These are phyloP conservation scores for Ceuthmochares aereus DNA, from an alignment of 2,113 vertebrate genomes.

Conservation along the genomic window DNA sequence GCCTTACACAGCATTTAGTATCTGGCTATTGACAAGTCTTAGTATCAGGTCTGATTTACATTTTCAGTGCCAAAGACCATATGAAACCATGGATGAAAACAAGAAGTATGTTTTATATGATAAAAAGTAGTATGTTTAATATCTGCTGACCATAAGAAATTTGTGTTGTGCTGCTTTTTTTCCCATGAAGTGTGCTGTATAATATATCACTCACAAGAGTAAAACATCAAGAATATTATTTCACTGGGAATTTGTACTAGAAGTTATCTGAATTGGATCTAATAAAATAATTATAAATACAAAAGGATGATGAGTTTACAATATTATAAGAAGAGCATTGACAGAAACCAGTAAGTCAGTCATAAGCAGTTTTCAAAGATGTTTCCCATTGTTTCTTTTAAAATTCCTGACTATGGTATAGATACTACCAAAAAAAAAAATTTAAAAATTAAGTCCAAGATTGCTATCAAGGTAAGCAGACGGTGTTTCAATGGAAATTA, in stretches of 20 bases:
- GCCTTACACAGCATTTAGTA: background rate
- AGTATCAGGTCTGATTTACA: slow-evolving; percentile 40
- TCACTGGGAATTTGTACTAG: background rate
- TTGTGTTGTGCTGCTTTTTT: background rate
- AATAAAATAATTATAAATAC: background rate
- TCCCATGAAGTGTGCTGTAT: background rate
- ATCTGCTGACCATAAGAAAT: background rate
- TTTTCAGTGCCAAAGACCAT: slow-evolving; percentile 43
- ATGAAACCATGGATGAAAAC: slow-evolving; percentile 27
- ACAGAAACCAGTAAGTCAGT: background rate
- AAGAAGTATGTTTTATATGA: background rate
- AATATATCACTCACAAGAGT: background rate
- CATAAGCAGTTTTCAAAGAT: background rate
- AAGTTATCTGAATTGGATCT: background rate
- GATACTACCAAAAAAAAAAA: background rate
- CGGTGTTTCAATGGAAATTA: background rate
- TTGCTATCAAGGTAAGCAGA: background rate
- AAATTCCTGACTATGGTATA: background rate
- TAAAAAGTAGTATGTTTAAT: background rate
- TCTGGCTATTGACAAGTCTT: slow-evolving; percentile 41
- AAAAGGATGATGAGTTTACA: background rate
- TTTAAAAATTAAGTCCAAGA: background rate
- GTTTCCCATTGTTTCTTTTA: background rate
- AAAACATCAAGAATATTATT: background rate
- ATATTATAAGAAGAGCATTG: background rate